Evolutionary conservation across 1,140 invertebrate genomes (phyloP), one percentile per base, ranked within the genome.

Genomic region (Dendrolimus punctatus): DNA sequence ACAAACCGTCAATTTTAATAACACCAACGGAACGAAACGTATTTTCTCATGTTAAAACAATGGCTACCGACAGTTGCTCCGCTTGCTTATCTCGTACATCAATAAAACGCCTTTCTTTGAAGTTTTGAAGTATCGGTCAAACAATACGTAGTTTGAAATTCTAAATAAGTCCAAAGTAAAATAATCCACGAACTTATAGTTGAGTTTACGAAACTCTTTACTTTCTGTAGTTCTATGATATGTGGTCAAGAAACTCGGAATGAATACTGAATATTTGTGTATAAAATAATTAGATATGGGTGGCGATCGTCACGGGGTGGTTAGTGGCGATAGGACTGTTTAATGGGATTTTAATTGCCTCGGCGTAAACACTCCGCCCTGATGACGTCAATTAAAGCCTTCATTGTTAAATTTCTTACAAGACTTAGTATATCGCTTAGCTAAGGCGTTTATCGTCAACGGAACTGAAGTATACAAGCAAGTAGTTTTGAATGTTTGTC

Each of bases 41-140:
- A 73, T 78, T 73, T 72, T 80, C 73, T 69, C 76, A 79, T 74
- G 60, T 77, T 69, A 74, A 79, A 77, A 81, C 77, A 81, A 82
- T 84, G 68, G 78, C 66, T 69, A 68, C 72, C 67, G 65, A 70
- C 75, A 68, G 73, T 79, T 75, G 75, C 65, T 50, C 64, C 65
- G 62, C 67, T 60, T 60, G 60, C 62, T 79, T 76, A 80, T 80
- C 75, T 69, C 48, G 52, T 49, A 61, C 66, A 79, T 80, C 76
- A 67, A 74, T 73, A 77, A 79, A 48, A 80, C 75, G 64, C 70
- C 72, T 80, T 78, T 76, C 72, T 77, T 70, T 60, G 63, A 61
- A 71, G 65, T 62, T 58, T 58, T 52, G 49, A 65, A 68, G 23
- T 23, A 23, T 23, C 23, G 23, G 23, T 23, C 64, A 60, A 44